Evolutionary conservation across 2,113 vertebrate genomes (phyloP).

Genomic region (Crotalus helleri): DNA sequence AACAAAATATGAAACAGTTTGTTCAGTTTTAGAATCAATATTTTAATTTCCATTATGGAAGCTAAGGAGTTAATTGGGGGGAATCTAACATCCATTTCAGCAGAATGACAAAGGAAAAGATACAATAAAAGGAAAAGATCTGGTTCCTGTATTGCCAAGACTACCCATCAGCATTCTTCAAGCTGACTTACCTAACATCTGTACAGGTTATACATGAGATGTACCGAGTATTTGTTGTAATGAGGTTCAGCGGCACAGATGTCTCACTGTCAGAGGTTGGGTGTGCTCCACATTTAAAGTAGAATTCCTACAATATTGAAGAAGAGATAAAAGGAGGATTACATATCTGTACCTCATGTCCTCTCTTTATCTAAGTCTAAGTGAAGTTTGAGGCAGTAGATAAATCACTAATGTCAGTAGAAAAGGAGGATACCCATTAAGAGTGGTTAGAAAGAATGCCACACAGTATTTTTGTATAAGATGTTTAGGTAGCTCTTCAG

Average conservation of each 20-base stretch:
- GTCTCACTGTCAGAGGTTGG: conserved; percentile 79
- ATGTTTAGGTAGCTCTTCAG: not conserved
- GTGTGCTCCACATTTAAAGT: conserved; percentile 84
- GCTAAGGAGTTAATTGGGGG: not conserved
- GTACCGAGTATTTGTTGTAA: conserved; percentile 73
- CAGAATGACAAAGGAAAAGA: not conserved
- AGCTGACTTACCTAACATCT: conserved; percentile 74
- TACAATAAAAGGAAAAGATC: not conserved
- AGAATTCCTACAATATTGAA: conserved; percentile 79
- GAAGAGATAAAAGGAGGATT: conserved; percentile 58
- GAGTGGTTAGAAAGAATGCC: not conserved
- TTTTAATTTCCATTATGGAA: not conserved
- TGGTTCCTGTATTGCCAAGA: not conserved
- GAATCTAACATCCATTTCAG: not conserved
- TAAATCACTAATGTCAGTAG: conserved; percentile 43
- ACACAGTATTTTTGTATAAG: conserved; percentile 28
- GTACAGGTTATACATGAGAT: conserved; percentile 82
- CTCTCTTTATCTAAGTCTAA: conserved; percentile 34
- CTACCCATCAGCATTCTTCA: not conserved
- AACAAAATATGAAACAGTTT: not conserved
- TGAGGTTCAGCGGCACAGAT: conserved; percentile 79
- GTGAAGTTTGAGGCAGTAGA: conserved; percentile 40
- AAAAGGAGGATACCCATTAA: conserved; percentile 24
- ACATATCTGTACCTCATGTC: conserved; percentile 7
- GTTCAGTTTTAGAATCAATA: not conserved